A percentile compares a stretch with the other conserved stretches of the same genome.
phyloP scores from a whole-genome alignment of 1,140 invertebrate species.

The Cheumatopsyche charites region DNA sequence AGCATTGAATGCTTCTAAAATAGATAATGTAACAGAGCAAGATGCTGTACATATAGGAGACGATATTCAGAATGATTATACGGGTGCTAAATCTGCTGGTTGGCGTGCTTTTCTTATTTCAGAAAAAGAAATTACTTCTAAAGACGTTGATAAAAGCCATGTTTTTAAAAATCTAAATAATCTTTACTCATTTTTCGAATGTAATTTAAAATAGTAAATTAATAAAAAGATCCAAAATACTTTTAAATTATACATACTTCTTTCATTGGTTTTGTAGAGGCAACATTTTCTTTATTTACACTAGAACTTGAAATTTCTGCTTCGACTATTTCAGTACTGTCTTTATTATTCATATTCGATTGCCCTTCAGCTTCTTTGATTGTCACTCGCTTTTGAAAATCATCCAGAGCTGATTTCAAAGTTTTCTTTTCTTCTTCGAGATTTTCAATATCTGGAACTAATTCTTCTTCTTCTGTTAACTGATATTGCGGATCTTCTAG shows the following conservation, averaged over 20 bases:
- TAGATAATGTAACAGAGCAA: constrained; percentile 57
- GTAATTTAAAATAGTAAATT: too few species aligned
- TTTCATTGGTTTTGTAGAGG: constrained; percentile 25
- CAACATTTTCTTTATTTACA: neutral
- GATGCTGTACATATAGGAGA: constrained; percentile 86
- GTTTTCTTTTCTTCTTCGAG: constrained; percentile 62
- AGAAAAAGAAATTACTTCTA: neutral
- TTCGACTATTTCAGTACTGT: neutral
- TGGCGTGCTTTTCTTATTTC: constrained; percentile 71
- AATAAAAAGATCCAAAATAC: too few species aligned
- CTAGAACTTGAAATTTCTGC: neutral
- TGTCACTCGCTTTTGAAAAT: constrained; percentile 39
- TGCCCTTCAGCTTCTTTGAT: constrained; percentile 17
- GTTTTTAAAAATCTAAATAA: constrained; percentile 10
- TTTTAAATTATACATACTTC: constrained; percentile 12
- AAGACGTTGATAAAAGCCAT: neutral
- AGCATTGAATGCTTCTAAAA: constrained; percentile 64
- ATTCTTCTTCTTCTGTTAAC: constrained; percentile 17
- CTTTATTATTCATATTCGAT: constrained; percentile 1
- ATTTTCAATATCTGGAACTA: constrained; percentile 44
- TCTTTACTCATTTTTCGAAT: too few species aligned
- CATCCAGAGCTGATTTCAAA: constrained; percentile 59
- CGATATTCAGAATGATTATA: constrained; percentile 74
- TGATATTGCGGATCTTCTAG: constrained; percentile 37
- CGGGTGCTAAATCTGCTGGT: constrained; percentile 73